Evolutionary conservation across 2,888 invertebrate genomes (phyloP), one percentile per base, ranked within the genome.

Genomic region (Pristionchus arcanus): DNA sequence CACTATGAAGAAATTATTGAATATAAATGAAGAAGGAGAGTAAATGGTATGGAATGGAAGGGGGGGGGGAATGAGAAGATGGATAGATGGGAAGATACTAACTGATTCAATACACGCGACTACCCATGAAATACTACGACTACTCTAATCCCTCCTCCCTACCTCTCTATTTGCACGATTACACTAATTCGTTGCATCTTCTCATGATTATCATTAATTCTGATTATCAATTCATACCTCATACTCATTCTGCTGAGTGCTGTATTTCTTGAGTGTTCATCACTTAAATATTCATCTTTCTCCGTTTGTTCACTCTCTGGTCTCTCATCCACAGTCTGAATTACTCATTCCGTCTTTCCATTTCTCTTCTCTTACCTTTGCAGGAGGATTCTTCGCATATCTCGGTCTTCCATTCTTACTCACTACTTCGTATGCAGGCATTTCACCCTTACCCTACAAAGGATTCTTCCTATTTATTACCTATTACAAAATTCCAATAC

Each of bases 391-490:
- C 16, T 90, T 90, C n/a, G 87, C n/a, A 42, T 91, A 91, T 28
- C 91, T 66, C 28, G 90, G 90, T 66, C 90, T 83, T 34, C 90
- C 91, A 31, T 77, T 89, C 63, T 90, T 91, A 21, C 86, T 63
- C 21, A 91, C 90, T 25, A 91, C 55, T 85, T 91, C 91, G 53
- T 89, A 91, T 15, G 90, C 90, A 42, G 90, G 86, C 90, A 91
- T 91, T 34, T 90, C 90, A 1, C 91, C 91, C 88, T 91, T 91
- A 16, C 90, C 91, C 91, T 91, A 15, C 53, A 28, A 71, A 16
- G 37, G 31, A 31, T 15, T 34, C 34, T 28, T 34, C 25, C 11
- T 19, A 9, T n/a, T 19, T 63, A 16, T n/a, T n/a, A n/a, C n/a
- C n/a, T n/a, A n/a, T n/a, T n/a, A n/a, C n/a, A n/a, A n/a, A n/a